Base-by-base conservation (phyloP, 2,797 vertebrate genomes). In the Chaetodon trifasciatus region DNA sequence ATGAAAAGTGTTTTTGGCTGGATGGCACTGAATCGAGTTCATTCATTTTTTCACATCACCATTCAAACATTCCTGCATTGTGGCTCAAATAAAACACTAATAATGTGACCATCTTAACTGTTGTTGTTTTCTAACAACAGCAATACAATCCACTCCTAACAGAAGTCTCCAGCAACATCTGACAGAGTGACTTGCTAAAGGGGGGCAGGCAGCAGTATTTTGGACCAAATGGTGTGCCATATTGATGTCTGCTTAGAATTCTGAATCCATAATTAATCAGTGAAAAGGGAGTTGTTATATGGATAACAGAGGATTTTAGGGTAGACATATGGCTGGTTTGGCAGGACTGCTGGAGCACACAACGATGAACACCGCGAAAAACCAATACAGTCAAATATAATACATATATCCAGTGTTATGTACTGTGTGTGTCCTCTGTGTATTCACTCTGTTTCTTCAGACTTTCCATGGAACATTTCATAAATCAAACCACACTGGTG, bases 271-370 rank as follows among this genome's bases (percentile, higher is more conserved):
- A 85, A 92, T 86, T 83, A 88, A 92, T 84, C 71, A 83, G 76
- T 83, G 40, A 24, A 81, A 46, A n/a, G 78, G 78, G 75, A 72
- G 83, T 86, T 87, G 73, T 21, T 74, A 49, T 74, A 40, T 81
- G 74, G 75, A 67, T 79, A 61, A 73, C 47, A 55, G 66, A 84
- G 74, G 62, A 42, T 47, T 70, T 79, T 71, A 50, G 77, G 74
- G 70, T 69, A 70, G 80, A 35, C 85, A 91, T 88, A 90, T 90
- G 87, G 82, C 78, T 71, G 46, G 37, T 55, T 82, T 69, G 58
- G 66, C 46, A 53, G 42, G 46, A 50, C 55, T 44, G 46, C 28
- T 24, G n/a, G 40, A 78, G 28, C 58, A 70, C 56, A 64, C 56
- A 64, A 28, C 23, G 37, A 52, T 42, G 24, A 67, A 69, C 49